Evolutionary conservation across 2,888 invertebrate genomes (phyloP).

Genomic region (Netelia fuscicornis): DNA sequence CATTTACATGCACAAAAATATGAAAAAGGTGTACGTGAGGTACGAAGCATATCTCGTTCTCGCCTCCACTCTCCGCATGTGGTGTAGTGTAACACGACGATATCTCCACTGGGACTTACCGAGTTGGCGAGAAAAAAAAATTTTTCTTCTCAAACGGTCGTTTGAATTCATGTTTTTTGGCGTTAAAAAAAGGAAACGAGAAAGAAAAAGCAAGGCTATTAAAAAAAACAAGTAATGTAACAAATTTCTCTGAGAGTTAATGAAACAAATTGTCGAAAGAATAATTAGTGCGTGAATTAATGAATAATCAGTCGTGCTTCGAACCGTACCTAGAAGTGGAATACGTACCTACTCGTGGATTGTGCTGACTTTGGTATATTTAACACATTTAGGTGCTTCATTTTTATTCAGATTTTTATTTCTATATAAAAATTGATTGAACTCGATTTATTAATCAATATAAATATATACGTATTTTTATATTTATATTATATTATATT

Average conservation of each 20-base stretch:
- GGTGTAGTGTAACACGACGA: constrained; percentile 6
- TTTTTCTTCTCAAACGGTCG: constrained; percentile 14
- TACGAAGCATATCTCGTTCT: constrained; percentile 20
- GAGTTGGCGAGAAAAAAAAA: background rate
- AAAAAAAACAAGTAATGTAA: background rate
- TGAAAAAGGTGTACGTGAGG: constrained; percentile 21
- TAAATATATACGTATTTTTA: too few relatives aligned
- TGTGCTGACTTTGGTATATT: too few relatives aligned
- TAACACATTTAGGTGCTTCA: too few relatives aligned
- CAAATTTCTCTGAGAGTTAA: background rate
- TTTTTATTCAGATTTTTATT: too few relatives aligned
- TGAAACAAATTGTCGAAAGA: too few relatives aligned
- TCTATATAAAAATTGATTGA: too few relatives aligned
- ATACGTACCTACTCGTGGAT: too few relatives aligned
- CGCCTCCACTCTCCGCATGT: constrained; percentile 4
- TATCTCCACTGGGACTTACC: constrained; percentile 10
- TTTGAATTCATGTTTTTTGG: constrained; percentile 31
- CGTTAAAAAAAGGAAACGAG: background rate
- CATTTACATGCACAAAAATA: constrained; percentile 13
- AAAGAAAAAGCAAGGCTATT: background rate
- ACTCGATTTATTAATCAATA: too few relatives aligned
- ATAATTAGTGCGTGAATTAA: too few relatives aligned
- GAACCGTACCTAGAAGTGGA: too few relatives aligned
- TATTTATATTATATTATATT: too few relatives aligned
- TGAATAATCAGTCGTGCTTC: too few relatives aligned